Percentiles rank a stretch among this genome's conserved stretches.
Conservation (phyloP, 2,797 vertebrate genomes). For the Acipenser oxyrinchus region DNA sequence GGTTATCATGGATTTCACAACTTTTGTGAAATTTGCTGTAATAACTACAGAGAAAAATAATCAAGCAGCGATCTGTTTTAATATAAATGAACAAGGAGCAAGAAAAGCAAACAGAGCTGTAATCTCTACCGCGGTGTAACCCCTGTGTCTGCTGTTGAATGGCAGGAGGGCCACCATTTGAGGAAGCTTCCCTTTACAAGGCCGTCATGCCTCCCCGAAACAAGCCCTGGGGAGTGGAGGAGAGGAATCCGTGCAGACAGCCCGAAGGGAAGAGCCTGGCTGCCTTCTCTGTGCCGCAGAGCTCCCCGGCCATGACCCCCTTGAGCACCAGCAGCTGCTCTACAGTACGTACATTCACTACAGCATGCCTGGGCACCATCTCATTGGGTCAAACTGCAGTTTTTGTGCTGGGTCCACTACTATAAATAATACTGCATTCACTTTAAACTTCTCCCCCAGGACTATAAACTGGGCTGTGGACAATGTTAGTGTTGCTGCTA, state of each 20-base stretch:
- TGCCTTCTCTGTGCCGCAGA: slow-evolving; percentile 69
- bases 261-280: slow-evolving; percentile 49
- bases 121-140: too few relatives aligned
- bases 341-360: slow-evolving; percentile 59
- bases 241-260: slow-evolving; percentile 41
- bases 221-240: slow-evolving; percentile 62
- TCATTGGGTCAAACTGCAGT: neutral
- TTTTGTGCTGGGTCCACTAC: too few relatives aligned
- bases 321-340: slow-evolving; percentile 85
- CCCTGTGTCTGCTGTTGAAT: slow-evolving; percentile 9
- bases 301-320: slow-evolving; percentile 63
- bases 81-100: too few relatives aligned
- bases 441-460: too few relatives aligned
- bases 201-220: slow-evolving; percentile 51
- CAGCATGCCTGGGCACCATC: neutral
- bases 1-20: too few relatives aligned
- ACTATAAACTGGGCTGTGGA: too few relatives aligned
- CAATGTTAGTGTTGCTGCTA: too few relatives aligned
- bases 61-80: too few relatives aligned
- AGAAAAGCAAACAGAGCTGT: too few relatives aligned
- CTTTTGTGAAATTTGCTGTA: too few relatives aligned
- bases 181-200: slow-evolving; percentile 63
- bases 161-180: slow-evolving; percentile 61
- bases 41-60: too few relatives aligned
- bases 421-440: too few relatives aligned